Conservation (phyloP, 2,888 invertebrate species). For the Entomobrya proxima region DNA sequence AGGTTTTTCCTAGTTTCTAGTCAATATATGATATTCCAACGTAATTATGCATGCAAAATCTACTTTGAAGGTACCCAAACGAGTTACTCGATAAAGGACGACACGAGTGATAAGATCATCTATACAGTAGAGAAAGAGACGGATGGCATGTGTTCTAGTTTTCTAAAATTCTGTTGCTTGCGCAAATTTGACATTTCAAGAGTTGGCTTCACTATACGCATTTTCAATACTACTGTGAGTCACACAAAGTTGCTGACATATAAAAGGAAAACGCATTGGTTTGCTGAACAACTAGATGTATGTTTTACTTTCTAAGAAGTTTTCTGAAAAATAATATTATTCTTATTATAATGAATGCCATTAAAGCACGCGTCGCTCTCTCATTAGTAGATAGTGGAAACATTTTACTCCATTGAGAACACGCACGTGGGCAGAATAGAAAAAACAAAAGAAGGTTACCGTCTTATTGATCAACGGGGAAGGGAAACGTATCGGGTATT, state of each 20-base stretch:
- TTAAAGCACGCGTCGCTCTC: too few relatives aligned
- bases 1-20: background rate
- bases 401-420: slow-evolving; percentile 48
- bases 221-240: background rate
- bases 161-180: background rate
- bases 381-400: slow-evolving; percentile 55
- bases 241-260: slow-evolving; percentile 30
- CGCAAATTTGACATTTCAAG: background rate
- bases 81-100: background rate
- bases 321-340: background rate
- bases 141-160: background rate
- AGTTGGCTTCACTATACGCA: background rate
- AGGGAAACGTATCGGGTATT: background rate
- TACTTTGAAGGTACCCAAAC: background rate
- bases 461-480: background rate
- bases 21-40: background rate
- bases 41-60: background rate
- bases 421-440: slow-evolving; percentile 53
- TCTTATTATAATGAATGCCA: background rate
- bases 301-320: background rate
- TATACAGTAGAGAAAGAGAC: slow-evolving; percentile 15
- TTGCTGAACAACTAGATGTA: slow-evolving; percentile 50
- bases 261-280: slow-evolving; percentile 30
- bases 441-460: slow-evolving; percentile 18
- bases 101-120: background rate